Evolutionary conservation across 2,888 invertebrate species (phyloP).

Genomic region (Resseliella maxima): DNA sequence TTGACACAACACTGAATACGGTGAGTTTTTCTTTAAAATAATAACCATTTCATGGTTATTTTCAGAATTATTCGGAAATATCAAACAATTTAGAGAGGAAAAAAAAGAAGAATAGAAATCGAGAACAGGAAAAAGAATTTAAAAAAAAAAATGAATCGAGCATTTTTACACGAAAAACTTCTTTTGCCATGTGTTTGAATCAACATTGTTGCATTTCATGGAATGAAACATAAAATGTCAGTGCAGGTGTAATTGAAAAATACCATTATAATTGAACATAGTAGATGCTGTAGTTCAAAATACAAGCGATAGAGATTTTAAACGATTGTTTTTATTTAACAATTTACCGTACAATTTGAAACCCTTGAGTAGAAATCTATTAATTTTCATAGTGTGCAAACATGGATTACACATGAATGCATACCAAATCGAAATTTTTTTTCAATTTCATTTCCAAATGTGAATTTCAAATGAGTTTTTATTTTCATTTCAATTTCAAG

Average conservation of each 20-base stretch:
- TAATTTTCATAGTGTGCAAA: neutral
- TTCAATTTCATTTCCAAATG: neutral
- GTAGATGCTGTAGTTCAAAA: neutral
- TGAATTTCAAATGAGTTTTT: too few species aligned
- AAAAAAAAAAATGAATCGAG: neutral
- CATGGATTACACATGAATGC: neutral
- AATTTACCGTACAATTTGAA: neutral
- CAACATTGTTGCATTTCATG: neutral
- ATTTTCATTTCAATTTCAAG: neutral
- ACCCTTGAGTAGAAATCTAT: neutral
- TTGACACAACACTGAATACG: conserved; percentile 29
- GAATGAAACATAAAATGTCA: neutral
- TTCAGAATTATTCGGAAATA: neutral
- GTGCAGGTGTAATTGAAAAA: conserved; percentile 3
- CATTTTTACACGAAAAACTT: neutral
- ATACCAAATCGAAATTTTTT: conserved; percentile 8
- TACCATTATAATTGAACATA: neutral
- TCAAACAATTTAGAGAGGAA: neutral
- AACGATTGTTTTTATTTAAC: neutral
- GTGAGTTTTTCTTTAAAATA: conserved; percentile 23
- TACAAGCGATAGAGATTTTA: neutral
- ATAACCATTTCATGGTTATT: neutral
- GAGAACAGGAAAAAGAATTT: neutral
- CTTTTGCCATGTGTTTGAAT: neutral
- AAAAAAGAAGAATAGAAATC: neutral